Evolutionary conservation across 2,888 invertebrate species (phyloP).

Genomic region (Parapristionchus giblindavisi): DNA sequence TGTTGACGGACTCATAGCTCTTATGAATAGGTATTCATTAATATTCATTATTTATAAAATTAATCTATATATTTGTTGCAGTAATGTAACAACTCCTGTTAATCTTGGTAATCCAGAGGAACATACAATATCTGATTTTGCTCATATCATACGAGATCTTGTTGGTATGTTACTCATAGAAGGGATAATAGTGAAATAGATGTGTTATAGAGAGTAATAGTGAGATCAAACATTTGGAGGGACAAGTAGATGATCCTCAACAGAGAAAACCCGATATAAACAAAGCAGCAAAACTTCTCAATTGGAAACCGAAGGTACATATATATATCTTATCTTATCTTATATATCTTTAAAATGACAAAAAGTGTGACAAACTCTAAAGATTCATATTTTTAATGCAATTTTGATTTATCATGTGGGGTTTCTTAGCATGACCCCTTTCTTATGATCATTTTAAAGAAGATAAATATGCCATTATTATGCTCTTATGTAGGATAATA

Average conservation of each 20-base stretch:
- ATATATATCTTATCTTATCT: background rate
- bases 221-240: constrained; percentile 83
- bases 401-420: too few species aligned
- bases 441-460: too few species aligned
- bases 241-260: constrained; percentile 95
- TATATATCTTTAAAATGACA: background rate
- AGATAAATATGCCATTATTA: too few species aligned
- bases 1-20: constrained; percentile 87
- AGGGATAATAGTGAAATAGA: too few species aligned
- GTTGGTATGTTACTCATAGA: constrained; percentile 71
- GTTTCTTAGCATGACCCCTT: too few species aligned
- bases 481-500: too few species aligned
- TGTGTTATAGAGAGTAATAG: constrained; percentile 82
- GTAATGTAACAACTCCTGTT: constrained; percentile 89
- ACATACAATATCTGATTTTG: constrained; percentile 85
- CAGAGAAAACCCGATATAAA: constrained; percentile 91
- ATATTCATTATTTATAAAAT: background rate
- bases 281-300: constrained; percentile 83
- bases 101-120: constrained; percentile 98
- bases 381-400: too few species aligned
- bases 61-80: constrained; percentile 16
- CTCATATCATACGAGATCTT: constrained; percentile 72
- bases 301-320: constrained; percentile 88
- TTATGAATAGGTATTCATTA: constrained; percentile 81
- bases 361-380: background rate